Percentiles rank a stretch among this genome's conserved stretches.
phyloP scores from a whole-genome alignment of 2,888 invertebrate species.

The Papilio demoleus region DNA sequence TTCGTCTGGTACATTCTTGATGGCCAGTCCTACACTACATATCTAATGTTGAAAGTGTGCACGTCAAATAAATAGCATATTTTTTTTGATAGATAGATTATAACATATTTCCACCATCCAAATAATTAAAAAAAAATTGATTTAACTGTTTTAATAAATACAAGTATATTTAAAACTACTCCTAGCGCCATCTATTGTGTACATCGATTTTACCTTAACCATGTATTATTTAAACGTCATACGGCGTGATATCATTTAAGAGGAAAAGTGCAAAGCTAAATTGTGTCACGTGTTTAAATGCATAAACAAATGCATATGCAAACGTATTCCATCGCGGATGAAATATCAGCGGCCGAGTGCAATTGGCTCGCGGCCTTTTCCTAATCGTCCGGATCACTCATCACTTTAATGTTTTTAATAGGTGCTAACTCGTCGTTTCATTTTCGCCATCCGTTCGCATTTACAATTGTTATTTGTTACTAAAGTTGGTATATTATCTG shows the following conservation, averaged over 20 bases:
- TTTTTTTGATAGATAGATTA: too few relatives aligned
- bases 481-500: background rate
- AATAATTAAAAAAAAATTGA: too few relatives aligned
- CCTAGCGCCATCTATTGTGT: too few relatives aligned
- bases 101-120: too few relatives aligned
- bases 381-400: conserved; percentile 41
- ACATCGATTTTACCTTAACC: too few relatives aligned
- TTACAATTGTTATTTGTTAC: conserved; percentile 29
- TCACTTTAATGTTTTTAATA: conserved; percentile 54
- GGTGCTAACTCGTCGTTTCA: conserved; percentile 51
- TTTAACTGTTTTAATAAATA: too few relatives aligned
- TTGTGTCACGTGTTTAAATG: conserved; percentile 13
- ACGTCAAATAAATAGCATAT: too few relatives aligned
- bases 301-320: conserved; percentile 5
- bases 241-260: background rate
- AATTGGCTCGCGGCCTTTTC: conserved; percentile 34
- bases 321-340: conserved; percentile 37
- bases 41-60: too few relatives aligned
- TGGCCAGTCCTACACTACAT: too few relatives aligned
- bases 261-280: background rate
- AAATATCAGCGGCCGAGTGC: conserved; percentile 36
- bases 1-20: too few relatives aligned
- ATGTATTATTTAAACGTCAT: too few relatives aligned
- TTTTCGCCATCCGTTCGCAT: conserved; percentile 58
- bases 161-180: too few relatives aligned